A percentile compares a stretch with the other conserved stretches of the same genome.
Evolutionary conservation across 2,797 vertebrate species (phyloP).

Genomic region (Cynopterus sphinx): DNA sequence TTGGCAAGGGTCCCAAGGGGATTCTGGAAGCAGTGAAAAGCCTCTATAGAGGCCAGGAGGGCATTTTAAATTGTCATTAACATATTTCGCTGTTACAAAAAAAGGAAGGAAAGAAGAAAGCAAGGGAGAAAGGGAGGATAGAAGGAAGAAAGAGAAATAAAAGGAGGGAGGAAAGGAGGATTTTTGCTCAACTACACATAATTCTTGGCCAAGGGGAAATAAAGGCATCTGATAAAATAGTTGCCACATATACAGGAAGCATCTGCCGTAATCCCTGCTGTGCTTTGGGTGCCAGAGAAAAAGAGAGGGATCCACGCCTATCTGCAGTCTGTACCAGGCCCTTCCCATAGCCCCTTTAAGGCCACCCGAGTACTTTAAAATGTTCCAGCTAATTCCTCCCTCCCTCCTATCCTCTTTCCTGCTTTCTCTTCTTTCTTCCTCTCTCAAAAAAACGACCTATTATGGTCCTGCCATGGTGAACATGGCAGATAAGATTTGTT

Average conservation of each 20-base stretch:
- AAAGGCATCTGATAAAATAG: neutral
- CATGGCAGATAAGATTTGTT: neutral
- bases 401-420: neutral
- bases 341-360: neutral
- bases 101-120: neutral
- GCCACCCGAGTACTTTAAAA: neutral
- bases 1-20: conserved; percentile 55
- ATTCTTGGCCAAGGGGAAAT: neutral
- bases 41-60: conserved; percentile 58
- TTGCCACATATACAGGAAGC: neutral
- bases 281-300: neutral
- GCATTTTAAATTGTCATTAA: conserved; percentile 78
- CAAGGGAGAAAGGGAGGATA: fast-evolving
- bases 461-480: neutral
- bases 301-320: neutral
- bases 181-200: neutral
- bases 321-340: neutral
- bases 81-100: conserved; percentile 79
- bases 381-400: neutral
- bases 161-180: neutral
- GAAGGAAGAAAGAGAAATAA: fast-evolving
- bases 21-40: conserved; percentile 53
- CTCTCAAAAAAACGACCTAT: neutral
- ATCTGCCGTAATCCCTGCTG: neutral
- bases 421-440: neutral